phyloP scores from a whole-genome alignment of 2,113 vertebrate genomes.

The Cochlearius cochlearius region DNA sequence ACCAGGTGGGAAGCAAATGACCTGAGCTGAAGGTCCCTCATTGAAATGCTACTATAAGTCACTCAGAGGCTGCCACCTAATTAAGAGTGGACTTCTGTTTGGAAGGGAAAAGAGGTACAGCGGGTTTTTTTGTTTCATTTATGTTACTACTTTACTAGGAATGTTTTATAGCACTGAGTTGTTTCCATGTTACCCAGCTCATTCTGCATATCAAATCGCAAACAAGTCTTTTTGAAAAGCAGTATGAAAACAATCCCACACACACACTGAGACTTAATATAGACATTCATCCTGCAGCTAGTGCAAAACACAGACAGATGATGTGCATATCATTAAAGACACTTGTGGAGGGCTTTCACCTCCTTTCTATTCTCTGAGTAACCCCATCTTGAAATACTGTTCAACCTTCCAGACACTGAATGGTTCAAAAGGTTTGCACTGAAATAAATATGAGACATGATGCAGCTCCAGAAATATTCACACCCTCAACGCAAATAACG shows the following conservation, averaged over 20 bases:
- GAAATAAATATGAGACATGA: background rate
- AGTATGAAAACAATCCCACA: background rate
- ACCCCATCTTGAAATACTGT: background rate
- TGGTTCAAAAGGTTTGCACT: background rate
- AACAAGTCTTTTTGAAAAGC: background rate
- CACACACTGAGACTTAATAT: background rate
- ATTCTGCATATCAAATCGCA: background rate
- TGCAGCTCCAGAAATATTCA: background rate
- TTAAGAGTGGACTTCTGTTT: accelerated
- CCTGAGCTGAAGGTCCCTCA: background rate
- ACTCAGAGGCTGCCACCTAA: background rate
- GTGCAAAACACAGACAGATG: background rate
- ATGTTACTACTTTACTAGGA: background rate
- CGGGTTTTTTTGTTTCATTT: background rate
- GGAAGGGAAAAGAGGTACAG: background rate
- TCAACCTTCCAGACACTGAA: background rate
- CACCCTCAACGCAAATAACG: background rate
- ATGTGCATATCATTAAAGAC: background rate
- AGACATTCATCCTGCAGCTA: background rate
- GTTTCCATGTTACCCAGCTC: background rate
- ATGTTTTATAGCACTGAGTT: background rate
- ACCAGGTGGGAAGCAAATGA: background rate
- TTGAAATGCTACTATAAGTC: background rate
- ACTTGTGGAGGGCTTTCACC: background rate
- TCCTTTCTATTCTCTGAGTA: background rate